Evolutionary conservation across 2,113 vertebrate species (phyloP).

Genomic region (Heterotilapia buettikoferi): DNA sequence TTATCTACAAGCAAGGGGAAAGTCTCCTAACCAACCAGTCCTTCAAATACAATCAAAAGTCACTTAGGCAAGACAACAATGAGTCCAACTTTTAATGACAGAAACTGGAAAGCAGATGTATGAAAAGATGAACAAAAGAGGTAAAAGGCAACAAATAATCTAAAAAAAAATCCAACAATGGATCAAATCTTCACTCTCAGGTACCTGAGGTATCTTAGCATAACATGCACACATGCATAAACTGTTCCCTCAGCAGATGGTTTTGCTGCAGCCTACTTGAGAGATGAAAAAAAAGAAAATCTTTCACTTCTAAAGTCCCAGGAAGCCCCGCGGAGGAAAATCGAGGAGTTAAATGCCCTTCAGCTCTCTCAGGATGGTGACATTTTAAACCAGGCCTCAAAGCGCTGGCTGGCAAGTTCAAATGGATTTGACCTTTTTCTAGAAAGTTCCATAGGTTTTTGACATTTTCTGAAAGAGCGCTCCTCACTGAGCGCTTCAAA

Average conservation of each 20-base stretch:
- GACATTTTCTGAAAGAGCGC: conserved; percentile 3
- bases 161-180: neutral
- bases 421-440: conserved; percentile 35
- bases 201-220: neutral
- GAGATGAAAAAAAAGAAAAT: neutral
- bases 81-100: neutral
- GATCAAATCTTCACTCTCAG: neutral
- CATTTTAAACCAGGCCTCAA: conserved; percentile 18
- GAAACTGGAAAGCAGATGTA: neutral
- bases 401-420: neutral
- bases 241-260: neutral
- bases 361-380: neutral
- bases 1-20: neutral
- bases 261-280: neutral
- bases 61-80: neutral
- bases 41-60: neutral
- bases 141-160: neutral
- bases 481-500: neutral
- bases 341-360: neutral
- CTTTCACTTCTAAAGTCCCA: neutral
- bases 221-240: neutral
- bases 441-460: neutral
- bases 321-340: neutral
- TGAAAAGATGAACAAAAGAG: neutral
- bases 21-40: neutral